phyloP scores from a whole-genome alignment of 2,888 invertebrate genomes.

The Zootermopsis nevadensis region DNA sequence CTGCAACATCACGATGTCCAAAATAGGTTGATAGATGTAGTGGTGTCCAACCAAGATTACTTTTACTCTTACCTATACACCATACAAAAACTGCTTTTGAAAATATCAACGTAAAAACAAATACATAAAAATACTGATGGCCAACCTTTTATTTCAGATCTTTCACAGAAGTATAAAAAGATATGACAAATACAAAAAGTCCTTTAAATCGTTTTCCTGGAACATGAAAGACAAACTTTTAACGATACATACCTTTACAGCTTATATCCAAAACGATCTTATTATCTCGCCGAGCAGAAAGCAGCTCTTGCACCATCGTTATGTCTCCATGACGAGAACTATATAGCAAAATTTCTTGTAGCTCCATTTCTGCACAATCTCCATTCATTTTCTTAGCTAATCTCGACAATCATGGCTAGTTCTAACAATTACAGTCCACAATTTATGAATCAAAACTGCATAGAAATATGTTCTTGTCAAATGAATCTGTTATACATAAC shows the following conservation, averaged over 20 bases:
- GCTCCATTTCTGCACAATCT: slow-evolving; percentile 58
- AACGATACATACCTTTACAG: slow-evolving; percentile 69
- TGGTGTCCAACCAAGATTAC: slow-evolving; percentile 76
- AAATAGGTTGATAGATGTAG: slow-evolving; percentile 77
- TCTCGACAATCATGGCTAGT: not conserved
- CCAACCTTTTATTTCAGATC: too few species aligned
- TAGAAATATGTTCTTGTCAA: too few species aligned
- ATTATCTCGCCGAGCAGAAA: slow-evolving; percentile 66
- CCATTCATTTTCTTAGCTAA: slow-evolving; percentile 12
- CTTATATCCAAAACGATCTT: slow-evolving; percentile 70
- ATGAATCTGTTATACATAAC: too few species aligned
- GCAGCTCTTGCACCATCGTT: slow-evolving; percentile 67
- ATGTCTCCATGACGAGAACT: slow-evolving; percentile 73
- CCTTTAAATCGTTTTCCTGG: too few species aligned
- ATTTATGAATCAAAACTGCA: too few species aligned
- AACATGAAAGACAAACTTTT: too few species aligned
- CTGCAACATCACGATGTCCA: slow-evolving; percentile 71
- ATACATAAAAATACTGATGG: not conserved
- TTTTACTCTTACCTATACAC: slow-evolving; percentile 69
- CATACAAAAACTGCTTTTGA: too few species aligned
- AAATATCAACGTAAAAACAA: not conserved
- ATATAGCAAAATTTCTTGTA: slow-evolving; percentile 70
- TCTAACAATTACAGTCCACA: too few species aligned
- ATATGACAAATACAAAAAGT: too few species aligned
- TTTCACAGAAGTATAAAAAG: too few species aligned